phyloP scores from a whole-genome alignment of 2,113 vertebrate genomes.

The Synchiropus splendidus region DNA sequence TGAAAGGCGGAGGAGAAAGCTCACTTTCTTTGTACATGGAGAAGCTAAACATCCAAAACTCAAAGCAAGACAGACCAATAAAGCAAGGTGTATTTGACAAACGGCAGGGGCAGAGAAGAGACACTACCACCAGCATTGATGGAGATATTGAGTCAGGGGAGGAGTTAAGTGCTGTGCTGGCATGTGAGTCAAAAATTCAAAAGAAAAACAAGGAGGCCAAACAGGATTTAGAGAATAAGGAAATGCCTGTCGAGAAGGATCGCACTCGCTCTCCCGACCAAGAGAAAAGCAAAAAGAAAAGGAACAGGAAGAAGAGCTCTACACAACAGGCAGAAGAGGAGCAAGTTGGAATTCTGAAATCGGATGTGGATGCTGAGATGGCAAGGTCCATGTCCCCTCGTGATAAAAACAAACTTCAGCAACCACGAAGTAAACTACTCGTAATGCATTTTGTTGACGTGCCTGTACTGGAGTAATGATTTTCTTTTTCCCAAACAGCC shows the following conservation, averaged over 20 bases:
- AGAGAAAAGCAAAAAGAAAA: conserved; percentile 33
- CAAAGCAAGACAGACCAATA: conserved; percentile 27
- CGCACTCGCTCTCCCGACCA: conserved; percentile 29
- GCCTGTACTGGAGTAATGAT: not conserved
- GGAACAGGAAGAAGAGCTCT: conserved; percentile 46
- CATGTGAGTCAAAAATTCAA: conserved; percentile 29
- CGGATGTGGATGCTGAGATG: conserved; percentile 7
- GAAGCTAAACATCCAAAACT: conserved; percentile 26
- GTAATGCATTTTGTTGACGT: too few relatives aligned
- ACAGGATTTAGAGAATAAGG: not conserved
- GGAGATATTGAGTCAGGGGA: conserved; percentile 64
- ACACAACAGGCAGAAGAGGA: conserved; percentile 25
- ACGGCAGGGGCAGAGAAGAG: conserved; percentile 44
- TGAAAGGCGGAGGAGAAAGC: conserved; percentile 51
- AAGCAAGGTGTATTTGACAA: conserved; percentile 27
- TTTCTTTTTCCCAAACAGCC: conserved; percentile 31
- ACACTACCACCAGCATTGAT: conserved; percentile 48
- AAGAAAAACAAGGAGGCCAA: conserved; percentile 31
- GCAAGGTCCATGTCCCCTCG: conserved; percentile 20
- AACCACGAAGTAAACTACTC: not conserved
- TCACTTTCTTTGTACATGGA: conserved; percentile 56
- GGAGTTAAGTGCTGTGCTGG: conserved; percentile 30
- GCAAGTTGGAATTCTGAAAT: conserved; percentile 1
- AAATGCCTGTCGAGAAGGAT: too few relatives aligned
- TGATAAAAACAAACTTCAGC: conserved; percentile 18